Percentiles rank a stretch among this genome's conserved stretches.
Evolutionary conservation across 2,113 vertebrate genomes (phyloP).

Genomic region (Neodontobutis hainanensis): DNA sequence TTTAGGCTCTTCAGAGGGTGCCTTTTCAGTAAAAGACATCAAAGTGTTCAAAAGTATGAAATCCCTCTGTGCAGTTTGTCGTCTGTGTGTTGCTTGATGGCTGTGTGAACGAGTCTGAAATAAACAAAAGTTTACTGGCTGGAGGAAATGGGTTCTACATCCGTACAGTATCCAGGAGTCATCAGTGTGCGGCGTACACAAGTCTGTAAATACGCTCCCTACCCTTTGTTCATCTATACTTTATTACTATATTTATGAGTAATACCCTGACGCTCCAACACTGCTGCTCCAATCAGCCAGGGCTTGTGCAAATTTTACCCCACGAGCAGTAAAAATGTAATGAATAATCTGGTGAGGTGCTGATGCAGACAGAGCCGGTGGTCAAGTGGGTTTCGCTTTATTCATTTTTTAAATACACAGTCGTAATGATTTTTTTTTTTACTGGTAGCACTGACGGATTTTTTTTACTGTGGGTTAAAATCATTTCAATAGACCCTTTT

Average conservation of each 20-base stretch:
- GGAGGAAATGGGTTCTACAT: slow-evolving; percentile 29
- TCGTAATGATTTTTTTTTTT: slow-evolving; percentile 7
- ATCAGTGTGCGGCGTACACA: slow-evolving; percentile 66
- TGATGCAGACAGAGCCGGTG: slow-evolving; percentile 52
- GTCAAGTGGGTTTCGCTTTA: slow-evolving; percentile 46
- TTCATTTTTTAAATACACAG: slow-evolving; percentile 32
- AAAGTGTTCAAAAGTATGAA: slow-evolving; percentile 27
- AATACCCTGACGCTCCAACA: slow-evolving; percentile 46
- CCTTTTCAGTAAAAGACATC: slow-evolving; percentile 17
- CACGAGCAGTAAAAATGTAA: slow-evolving; percentile 54
- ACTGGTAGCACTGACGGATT: background rate
- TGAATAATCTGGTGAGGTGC: slow-evolving; percentile 65
- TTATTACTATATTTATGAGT: slow-evolving; percentile 68
- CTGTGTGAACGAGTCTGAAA: slow-evolving; percentile 27
- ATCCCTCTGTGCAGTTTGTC: slow-evolving; percentile 18
- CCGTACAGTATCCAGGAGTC: slow-evolving; percentile 45
- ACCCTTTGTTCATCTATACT: slow-evolving; percentile 64
- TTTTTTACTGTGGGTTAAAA: background rate
- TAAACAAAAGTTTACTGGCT: slow-evolving; percentile 27
- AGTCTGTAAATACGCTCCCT: slow-evolving; percentile 61
- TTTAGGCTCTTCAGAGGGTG: background rate
- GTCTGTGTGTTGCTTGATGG: slow-evolving; percentile 16
- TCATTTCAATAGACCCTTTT: too few relatives aligned
- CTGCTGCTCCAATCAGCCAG: slow-evolving; percentile 60
- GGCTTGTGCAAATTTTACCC: slow-evolving; percentile 36